Base-by-base conservation (phyloP, 1,140 invertebrate species). In the Eriosoma lanigerum region DNA sequence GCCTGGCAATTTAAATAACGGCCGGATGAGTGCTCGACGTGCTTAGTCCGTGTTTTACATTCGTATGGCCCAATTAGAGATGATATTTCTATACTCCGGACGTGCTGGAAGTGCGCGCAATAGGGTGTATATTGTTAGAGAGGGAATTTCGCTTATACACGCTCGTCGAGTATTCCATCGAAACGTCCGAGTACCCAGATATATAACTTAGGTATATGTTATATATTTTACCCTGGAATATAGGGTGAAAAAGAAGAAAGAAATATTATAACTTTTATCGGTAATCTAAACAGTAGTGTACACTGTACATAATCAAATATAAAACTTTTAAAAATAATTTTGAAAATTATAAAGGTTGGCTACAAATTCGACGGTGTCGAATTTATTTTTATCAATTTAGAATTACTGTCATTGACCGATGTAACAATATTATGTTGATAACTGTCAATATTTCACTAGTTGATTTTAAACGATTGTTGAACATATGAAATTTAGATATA, bases 41-140 rank as follows among this genome's bases (percentile, higher is more conserved):
- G 64, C 38, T n/a, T 32, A 68, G 32, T 68, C 21, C 66, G 38
- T 68, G 66, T 68, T 68, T 68, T 68, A 68, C 66, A 68, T 68
- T 48, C 21, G 15, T 24, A 68, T 24, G 21, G 66, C 21, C 66
- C 66, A 48, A 68, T 68, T 68, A 48, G 32, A 46, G n/a, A 15
- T 6, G 66, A 38, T 44, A 56, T 24, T n/a, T 68, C 21, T 12
- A n/a, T n/a, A 48, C 32, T 9, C 32, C 29, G 38, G 21, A 24
- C 52, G n/a, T n/a, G n/a, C n/a, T n/a, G 46, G 13, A 13, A 48
- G 4, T 48, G 32, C 1, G 46, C 1, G n/a, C n/a, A n/a, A n/a
- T n/a, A n/a, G n/a, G n/a, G n/a, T n/a, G 17, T 32, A 66, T 66
- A 44, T 44, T 66, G 13, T n/a, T 62, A 24, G 38, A 0, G 32